phyloP scores from a whole-genome alignment of 2,797 vertebrate genomes.

The Protonibea diacanthus region DNA sequence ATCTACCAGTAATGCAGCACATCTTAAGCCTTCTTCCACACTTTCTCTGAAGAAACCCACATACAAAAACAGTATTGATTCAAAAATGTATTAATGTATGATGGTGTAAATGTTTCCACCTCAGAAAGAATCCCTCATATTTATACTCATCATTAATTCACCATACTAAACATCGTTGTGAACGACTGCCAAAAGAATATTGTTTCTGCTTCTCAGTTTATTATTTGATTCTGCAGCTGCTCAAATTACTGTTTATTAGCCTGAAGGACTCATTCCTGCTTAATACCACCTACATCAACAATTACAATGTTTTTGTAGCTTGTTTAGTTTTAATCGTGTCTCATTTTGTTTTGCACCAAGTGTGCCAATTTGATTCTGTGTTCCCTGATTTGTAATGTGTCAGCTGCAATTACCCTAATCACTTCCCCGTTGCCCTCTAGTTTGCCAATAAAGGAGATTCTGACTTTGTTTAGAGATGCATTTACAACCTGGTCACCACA shows the following conservation, averaged over 20 bases:
- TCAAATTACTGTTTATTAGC: conserved; percentile 7
- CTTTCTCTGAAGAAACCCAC: background rate
- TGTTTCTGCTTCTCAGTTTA: background rate
- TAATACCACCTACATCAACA: background rate
- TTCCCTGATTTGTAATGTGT: conserved; percentile 28
- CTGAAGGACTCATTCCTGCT: conserved; percentile 16
- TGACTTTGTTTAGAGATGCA: conserved; percentile 8
- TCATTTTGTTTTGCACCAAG: conserved; percentile 40
- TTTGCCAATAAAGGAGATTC: conserved; percentile 22
- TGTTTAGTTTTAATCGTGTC: conserved; percentile 20
- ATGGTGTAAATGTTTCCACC: background rate
- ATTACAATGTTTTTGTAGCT: background rate
- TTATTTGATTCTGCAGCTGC: conserved; percentile 14
- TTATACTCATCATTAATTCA: background rate
- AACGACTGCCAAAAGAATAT: background rate
- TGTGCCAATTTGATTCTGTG: conserved; percentile 5
- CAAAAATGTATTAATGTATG: background rate
- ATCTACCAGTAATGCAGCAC: background rate
- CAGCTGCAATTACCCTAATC: conserved; percentile 42
- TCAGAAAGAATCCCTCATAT: background rate
- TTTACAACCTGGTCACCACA: conserved; percentile 53
- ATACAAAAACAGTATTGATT: background rate
- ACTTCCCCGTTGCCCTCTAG: background rate
- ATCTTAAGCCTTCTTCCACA: background rate
- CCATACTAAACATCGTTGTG: background rate